Evolutionary conservation across 1,140 invertebrate species (phyloP), one percentile per base, ranked within the genome.

Genomic region (Euglossa dilemma): DNA sequence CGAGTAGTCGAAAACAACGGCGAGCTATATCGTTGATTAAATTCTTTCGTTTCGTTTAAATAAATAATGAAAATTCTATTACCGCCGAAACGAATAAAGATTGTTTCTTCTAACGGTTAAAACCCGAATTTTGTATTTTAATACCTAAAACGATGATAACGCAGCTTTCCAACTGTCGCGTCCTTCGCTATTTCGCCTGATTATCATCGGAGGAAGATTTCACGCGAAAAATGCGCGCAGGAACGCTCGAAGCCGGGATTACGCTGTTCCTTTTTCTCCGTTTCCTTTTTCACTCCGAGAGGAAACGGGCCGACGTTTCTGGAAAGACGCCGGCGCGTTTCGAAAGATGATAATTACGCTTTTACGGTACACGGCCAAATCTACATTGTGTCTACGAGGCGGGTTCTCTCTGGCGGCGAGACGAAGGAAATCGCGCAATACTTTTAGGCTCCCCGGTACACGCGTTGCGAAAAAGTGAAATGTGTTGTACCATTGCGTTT

Each of bases 381-480:
- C 87, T 85, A 85, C 86, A 88, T 88, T 88, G 87, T 88, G 71
- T 83, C 76, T 82, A 75, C 79, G 86, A 79, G 67, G 83, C 74
- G 74, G 85, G 67, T 87, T 85, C 87, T 88, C 86, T 82, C 86
- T n/a, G n/a, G 86, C 86, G 61, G 81, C 52, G 59, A 88, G 79
- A 82, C 82, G 71, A 82, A 89, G 91, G 90, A 91, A 90, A 89
- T 91, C 90, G 85, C 88, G 91, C 90, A 91, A 91, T 87, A 90
- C 88, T 91, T 92, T 91, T 91, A 75, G 88, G 84, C 87, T 83
- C 69, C 79, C 80, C 52, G 87, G 72, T 80, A 85, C 74, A 74
- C 82, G n/a, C 73, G 75, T 93, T 93, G 91, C 92, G 91, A 93
- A 93, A 93, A 92, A 91, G 90, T 89, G 88, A 91, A 90, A 91